Conservation (phyloP, 1,140 invertebrate species). For the Drosophila bocki region DNA sequence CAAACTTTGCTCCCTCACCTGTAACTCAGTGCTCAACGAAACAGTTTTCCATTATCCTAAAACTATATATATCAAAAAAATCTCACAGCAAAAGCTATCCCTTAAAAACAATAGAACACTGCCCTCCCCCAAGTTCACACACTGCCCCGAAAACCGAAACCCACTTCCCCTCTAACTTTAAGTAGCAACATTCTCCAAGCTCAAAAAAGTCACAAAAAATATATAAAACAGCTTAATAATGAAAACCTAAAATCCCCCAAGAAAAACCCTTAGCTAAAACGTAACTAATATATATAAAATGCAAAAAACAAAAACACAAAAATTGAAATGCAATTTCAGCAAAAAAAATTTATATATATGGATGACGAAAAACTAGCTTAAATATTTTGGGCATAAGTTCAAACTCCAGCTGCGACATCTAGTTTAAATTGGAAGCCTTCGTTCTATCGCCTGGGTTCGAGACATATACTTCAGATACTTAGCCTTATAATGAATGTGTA, state of each 20-base stretch:
- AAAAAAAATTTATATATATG: slow-evolving; percentile 43
- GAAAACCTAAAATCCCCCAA: slow-evolving; percentile 11
- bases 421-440: slow-evolving; percentile 64
- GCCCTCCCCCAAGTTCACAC: slow-evolving; percentile 16
- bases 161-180: slow-evolving; percentile 48
- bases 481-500: slow-evolving; percentile 71
- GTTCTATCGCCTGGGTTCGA: slow-evolving; percentile 40
- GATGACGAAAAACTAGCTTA: slow-evolving; percentile 47
- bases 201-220: slow-evolving; percentile 49
- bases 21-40: slow-evolving; percentile 63
- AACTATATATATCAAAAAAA: slow-evolving; percentile 20
- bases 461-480: slow-evolving; percentile 42
- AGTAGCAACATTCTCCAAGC: slow-evolving; percentile 72
- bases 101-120: slow-evolving; percentile 58
- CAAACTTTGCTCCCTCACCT: slow-evolving; percentile 30
- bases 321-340: slow-evolving; percentile 75
- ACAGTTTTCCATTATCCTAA: slow-evolving; percentile 31
- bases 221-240: slow-evolving; percentile 50
- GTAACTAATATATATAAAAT: slow-evolving; percentile 24
- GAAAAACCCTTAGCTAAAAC: slow-evolving; percentile 58
- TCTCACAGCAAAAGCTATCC: background rate
- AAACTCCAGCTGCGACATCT: slow-evolving; percentile 44
- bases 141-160: slow-evolving; percentile 11
- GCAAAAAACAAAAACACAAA: slow-evolving; percentile 27
- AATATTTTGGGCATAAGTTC: slow-evolving; percentile 72